Evolutionary conservation across 2,797 vertebrate genomes (phyloP), one percentile per base, ranked within the genome.

Genomic region (Aphelocoma californica): DNA sequence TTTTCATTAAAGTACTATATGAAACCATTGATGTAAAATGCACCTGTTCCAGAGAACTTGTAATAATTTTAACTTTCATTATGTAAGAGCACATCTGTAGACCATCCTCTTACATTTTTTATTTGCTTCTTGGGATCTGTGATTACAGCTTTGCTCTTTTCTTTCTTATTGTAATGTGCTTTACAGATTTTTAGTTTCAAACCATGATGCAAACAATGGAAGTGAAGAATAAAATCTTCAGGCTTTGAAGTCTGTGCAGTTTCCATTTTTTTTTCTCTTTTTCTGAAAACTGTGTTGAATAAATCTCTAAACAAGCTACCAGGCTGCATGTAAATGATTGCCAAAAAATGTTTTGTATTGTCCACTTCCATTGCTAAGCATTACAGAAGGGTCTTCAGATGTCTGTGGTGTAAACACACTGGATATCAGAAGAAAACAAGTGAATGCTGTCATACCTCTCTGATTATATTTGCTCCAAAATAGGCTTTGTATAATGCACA

Each of bases 131-230:
- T 94, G 50, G 96, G 81, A 83, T 94, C 92, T 83, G 57, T 95
- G 75, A 95, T 95, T 94, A 74, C 84, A 94, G 94, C 86, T 96
- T 97, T 83, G 75, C 50, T 74, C 53, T 92, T 96, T 97, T 95
- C 93, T 94, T 91, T 90, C 38, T 88, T 95, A 78, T 34, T 96
- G 82, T 92, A 91, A 73, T 7, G 24, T 88, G 31, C 74, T 92
- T 48, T 96, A 92, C 67, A 96, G 65, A 40, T 34, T 75, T 86
- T 71, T 81, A 51, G 57, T 79, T 88, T 96, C 87, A 96, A 95
- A 84, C 65, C 54, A 18, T 58, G 88, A 80, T 86, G 66, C 86
- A 96, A 95, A 93, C 57, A 89, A 54, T 57, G 53, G 34, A 89
- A 74, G 7, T 62, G 71, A 80, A 85, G n/a, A 81, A 88, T 88